phyloP scores from a whole-genome alignment of 2,797 vertebrate genomes.

The Anabacerthia variegaticeps region DNA sequence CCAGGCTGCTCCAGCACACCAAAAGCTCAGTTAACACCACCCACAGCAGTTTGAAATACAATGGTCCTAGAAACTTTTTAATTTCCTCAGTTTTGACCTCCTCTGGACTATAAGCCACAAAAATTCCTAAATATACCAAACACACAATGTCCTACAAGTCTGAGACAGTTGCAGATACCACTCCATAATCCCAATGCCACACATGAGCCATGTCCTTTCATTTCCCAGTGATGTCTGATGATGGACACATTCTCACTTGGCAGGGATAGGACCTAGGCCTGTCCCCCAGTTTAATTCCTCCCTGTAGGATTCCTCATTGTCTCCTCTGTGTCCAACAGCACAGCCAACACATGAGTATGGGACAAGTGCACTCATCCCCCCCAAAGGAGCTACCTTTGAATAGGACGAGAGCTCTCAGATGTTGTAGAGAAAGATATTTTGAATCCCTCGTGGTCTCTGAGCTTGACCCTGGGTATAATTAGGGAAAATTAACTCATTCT shows the following conservation, averaged over 20 bases:
- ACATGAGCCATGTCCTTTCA: not conserved
- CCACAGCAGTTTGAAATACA: not conserved
- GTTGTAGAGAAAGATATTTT: not conserved
- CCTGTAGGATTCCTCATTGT: not conserved
- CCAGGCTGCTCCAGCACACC: not conserved
- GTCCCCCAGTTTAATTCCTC: not conserved
- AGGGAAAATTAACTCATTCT: not conserved
- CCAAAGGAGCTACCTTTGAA: not conserved
- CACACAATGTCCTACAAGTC: not conserved
- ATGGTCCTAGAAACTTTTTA: accelerated
- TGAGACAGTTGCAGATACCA: not conserved
- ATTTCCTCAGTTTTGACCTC: not conserved
- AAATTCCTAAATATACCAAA: not conserved
- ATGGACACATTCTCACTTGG: not conserved
- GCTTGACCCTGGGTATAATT: not conserved
- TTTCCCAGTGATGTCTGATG: not conserved
- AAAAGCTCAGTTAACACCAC: not conserved
- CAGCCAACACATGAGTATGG: not conserved
- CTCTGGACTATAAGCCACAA: not conserved
- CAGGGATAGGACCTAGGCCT: not conserved
- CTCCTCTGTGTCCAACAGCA: not conserved
- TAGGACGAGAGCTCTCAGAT: not conserved
- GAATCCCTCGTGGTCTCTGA: not conserved
- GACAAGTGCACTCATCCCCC: not conserved
- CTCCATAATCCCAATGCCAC: not conserved